Evolutionary conservation across 2,888 invertebrate genomes (phyloP).

Genomic region (Acrobasis repandana): DNA sequence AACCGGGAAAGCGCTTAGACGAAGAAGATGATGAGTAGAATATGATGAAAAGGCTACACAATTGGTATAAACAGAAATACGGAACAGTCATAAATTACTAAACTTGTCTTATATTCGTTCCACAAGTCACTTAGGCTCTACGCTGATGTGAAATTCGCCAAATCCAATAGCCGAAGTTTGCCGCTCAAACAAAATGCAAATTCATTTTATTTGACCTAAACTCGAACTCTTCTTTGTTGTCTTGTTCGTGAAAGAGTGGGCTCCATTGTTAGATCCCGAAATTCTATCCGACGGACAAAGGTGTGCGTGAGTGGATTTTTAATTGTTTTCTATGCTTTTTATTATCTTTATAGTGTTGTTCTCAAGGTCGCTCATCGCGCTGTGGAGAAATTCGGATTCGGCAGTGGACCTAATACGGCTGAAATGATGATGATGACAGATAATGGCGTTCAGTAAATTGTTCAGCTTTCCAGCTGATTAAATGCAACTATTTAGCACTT

Average conservation of each 20-base stretch:
- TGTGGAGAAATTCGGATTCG: too few species aligned
- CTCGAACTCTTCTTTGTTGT: neutral
- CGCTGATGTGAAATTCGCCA: neutral
- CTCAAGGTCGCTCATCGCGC: too few species aligned
- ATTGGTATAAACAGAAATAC: too few species aligned
- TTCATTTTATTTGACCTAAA: slow-evolving; percentile 1
- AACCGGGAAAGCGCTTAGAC: too few species aligned
- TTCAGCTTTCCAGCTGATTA: too few species aligned
- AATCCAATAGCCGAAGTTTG: slow-evolving; percentile 5
- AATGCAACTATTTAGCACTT: too few species aligned
- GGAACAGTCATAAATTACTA: neutral
- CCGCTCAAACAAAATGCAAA: slow-evolving; percentile 1
- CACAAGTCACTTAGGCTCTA: neutral
- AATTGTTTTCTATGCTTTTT: neutral
- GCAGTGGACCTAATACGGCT: too few species aligned
- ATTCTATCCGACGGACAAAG: neutral
- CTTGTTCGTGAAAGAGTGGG: neutral
- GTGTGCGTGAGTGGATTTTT: neutral
- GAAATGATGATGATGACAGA: too few species aligned
- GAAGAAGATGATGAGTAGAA: too few species aligned
- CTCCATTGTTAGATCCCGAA: neutral
- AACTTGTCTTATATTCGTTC: slow-evolving; percentile 2
- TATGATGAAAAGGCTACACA: too few species aligned
- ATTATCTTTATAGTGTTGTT: neutral
- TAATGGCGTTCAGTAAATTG: too few species aligned